Conservation (phyloP, 2,113 vertebrate genomes). For the Epinephelus moara region DNA sequence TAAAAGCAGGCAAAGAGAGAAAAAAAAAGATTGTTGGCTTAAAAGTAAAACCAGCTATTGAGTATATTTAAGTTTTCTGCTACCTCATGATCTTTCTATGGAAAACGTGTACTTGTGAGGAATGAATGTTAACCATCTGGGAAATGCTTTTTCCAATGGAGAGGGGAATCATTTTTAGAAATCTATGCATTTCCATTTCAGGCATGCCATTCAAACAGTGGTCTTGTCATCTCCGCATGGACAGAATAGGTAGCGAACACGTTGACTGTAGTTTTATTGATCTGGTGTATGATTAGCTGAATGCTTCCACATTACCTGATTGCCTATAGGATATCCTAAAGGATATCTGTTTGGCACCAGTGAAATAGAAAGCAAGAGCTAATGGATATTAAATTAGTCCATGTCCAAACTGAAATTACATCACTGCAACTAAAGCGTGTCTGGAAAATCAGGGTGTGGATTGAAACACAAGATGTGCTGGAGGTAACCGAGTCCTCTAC, state of each 20-base stretch:
- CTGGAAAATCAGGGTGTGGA: slow-evolving; percentile 19
- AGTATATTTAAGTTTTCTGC: background rate
- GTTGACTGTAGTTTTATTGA: slow-evolving; percentile 23
- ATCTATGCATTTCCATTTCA: background rate
- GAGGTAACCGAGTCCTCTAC: background rate
- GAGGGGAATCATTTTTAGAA: background rate
- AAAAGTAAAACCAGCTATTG: background rate
- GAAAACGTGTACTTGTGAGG: background rate
- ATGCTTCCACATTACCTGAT: slow-evolving; percentile 42
- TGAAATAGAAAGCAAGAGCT: slow-evolving; percentile 6
- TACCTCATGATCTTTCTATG: background rate
- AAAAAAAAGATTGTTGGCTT: background rate
- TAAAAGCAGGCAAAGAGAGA: slow-evolving; percentile 1
- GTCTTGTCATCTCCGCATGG: background rate
- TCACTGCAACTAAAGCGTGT: background rate
- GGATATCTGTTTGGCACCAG: background rate
- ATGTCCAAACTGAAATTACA: slow-evolving; percentile 23
- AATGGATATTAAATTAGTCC: slow-evolving; percentile 48
- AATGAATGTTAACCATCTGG: background rate
- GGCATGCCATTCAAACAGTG: background rate
- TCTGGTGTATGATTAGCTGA: slow-evolving; percentile 22
- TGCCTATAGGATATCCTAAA: slow-evolving; percentile 5
- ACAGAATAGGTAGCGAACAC: background rate
- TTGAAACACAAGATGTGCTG: slow-evolving; percentile 24
- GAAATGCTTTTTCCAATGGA: background rate